phyloP scores from a whole-genome alignment of 2,113 vertebrate species.

The Ramphastos sulfuratus region DNA sequence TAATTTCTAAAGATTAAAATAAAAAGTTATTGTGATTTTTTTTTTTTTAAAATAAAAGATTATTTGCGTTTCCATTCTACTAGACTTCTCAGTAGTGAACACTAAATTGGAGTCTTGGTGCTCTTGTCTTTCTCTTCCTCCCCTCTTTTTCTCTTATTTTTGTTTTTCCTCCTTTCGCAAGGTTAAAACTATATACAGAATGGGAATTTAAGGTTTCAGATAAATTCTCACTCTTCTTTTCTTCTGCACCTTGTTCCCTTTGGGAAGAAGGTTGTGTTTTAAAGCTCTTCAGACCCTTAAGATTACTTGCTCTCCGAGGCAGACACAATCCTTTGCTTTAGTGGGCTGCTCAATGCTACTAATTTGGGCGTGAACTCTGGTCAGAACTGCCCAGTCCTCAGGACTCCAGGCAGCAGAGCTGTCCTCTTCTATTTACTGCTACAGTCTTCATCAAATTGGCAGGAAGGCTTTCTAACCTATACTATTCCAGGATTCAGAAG shows the following conservation, averaged over 20 bases:
- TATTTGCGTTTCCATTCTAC: not conserved
- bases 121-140: not conserved
- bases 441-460: not conserved
- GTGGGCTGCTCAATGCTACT: not conserved
- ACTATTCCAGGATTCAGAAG: not conserved
- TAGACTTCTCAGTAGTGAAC: not conserved
- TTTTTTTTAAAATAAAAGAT: not conserved
- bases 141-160: not conserved
- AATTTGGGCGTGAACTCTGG: not conserved
- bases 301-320: not conserved
- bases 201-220: not conserved
- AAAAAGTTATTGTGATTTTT: not conserved
- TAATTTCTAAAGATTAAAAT: not conserved
- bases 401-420: not conserved
- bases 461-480: not conserved
- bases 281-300: not conserved
- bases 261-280: not conserved
- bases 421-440: not conserved
- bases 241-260: fast-evolving
- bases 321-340: not conserved
- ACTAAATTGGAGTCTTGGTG: not conserved
- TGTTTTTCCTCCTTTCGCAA: not conserved
- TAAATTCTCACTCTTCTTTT: not conserved
- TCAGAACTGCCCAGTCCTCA: not conserved
- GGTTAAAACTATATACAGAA: not conserved